A percentile compares a stretch with the other conserved stretches of the same genome.
Evolutionary conservation across 2,888 invertebrate species (phyloP).

Genomic region (Polymixis flavicincta): DNA sequence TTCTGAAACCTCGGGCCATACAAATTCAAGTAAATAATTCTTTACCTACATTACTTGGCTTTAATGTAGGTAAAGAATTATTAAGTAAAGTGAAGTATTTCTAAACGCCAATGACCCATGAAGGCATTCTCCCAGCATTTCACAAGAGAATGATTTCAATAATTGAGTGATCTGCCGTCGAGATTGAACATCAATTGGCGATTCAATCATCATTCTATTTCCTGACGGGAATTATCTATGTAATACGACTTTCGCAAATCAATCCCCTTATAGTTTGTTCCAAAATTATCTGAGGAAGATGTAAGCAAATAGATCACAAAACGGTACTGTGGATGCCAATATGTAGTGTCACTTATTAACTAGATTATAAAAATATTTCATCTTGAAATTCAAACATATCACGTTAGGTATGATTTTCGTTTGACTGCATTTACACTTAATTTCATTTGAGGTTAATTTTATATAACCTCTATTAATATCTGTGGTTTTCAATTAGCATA

Average conservation of each 20-base stretch:
- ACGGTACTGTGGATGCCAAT: no score
- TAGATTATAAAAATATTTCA: neutral
- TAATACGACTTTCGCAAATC: constrained; percentile 56
- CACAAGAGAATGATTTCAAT: constrained; percentile 51
- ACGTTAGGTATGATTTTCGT: no score
- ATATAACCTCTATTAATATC: no score
- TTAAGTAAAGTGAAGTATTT: neutral
- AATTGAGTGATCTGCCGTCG: constrained; percentile 56
- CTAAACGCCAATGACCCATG: constrained; percentile 2
- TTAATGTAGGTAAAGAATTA: no score
- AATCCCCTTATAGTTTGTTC: constrained; percentile 45
- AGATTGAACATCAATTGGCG: constrained; percentile 63
- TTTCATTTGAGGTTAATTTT: neutral
- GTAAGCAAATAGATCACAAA: constrained; percentile 5
- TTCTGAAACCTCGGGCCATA: neutral
- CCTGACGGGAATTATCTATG: constrained; percentile 50
- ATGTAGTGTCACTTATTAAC: neutral
- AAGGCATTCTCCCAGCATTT: constrained; percentile 35
- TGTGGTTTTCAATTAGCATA: neutral
- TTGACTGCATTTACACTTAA: no score
- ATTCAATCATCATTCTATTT: constrained; percentile 63
- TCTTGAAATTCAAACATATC: neutral
- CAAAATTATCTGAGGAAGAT: neutral
- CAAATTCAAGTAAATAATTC: neutral
- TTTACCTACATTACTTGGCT: no score